These are phyloP conservation scores for Aurelia aurita DNA, from an alignment of 30 jellyfish, hydroid and myxozoan genomes.

Conservation along the genomic window DNA sequence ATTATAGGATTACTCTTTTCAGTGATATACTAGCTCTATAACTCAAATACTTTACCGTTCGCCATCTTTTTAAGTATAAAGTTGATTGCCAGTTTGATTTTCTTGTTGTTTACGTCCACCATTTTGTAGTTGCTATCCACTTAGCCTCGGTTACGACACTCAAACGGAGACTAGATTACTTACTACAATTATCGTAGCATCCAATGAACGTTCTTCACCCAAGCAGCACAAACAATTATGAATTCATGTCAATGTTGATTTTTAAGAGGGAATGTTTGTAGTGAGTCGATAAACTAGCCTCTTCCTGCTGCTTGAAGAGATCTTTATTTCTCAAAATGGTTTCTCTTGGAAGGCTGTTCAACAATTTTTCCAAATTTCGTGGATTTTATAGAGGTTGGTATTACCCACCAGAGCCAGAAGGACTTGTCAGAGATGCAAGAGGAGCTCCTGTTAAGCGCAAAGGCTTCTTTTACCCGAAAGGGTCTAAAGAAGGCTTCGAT, in stretches of 20 bases:
- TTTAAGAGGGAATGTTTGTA: too few species aligned
- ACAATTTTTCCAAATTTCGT: slow-evolving; percentile 25
- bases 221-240: too few species aligned
- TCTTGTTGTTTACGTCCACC: slow-evolving; percentile 18
- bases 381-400: slow-evolving; percentile 61
- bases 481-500: slow-evolving; percentile 61
- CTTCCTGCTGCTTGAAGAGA: too few species aligned
- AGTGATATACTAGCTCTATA: too few species aligned
- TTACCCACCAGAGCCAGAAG: slow-evolving; percentile 77
- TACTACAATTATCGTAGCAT: neutral
- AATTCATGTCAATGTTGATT: too few species aligned
- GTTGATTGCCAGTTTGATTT: slow-evolving; percentile 8
- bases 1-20: too few species aligned
- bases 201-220: neutral
- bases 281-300: too few species aligned
- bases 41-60: neutral
- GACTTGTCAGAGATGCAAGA: slow-evolving; percentile 46
- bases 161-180: too few species aligned
- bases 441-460: slow-evolving; percentile 60
- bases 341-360: slow-evolving; percentile 48
- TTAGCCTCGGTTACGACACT: too few species aligned
- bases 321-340: slow-evolving; percentile 11
- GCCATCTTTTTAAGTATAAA: neutral
- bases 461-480: slow-evolving; percentile 63
- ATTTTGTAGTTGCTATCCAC: slow-evolving; percentile 11